Conservation (phyloP, 2,797 vertebrate genomes). For the Menidia menidia region DNA sequence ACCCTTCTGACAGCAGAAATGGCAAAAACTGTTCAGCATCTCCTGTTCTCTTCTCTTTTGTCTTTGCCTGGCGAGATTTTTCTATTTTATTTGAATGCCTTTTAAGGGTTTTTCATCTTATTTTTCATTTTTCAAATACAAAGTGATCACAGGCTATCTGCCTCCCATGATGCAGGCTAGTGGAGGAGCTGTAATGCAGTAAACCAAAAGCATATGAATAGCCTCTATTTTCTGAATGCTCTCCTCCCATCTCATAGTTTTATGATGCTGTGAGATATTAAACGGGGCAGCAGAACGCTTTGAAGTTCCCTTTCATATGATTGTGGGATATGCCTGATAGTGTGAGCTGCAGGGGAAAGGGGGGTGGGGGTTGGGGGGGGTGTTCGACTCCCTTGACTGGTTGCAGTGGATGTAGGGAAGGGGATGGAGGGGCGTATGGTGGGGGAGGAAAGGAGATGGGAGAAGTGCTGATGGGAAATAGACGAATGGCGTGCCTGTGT, state of each 20-base stretch:
- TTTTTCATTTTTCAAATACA: conserved; percentile 30
- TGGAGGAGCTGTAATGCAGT: conserved; percentile 59
- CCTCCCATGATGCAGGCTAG: conserved; percentile 41
- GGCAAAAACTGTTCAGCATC: conserved; percentile 58
- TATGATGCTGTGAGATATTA: conserved; percentile 66
- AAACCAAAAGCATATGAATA: conserved; percentile 43
- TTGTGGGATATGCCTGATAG: conserved; percentile 53
- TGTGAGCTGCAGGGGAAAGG: conserved; percentile 29
- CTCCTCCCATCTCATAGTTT: conserved; percentile 65
- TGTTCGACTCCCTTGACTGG: conserved; percentile 29
- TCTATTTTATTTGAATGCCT: conserved; percentile 22
- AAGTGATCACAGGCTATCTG: conserved; percentile 43
- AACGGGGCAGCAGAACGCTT: conserved; percentile 60
- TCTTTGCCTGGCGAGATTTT: conserved; percentile 43
- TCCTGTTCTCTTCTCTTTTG: conserved; percentile 35
- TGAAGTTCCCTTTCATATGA: conserved; percentile 62
- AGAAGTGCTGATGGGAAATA: conserved; percentile 80
- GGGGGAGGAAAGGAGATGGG: conserved; percentile 51
- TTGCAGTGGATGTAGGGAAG: conserved; percentile 35
- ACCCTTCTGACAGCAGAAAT: conserved; percentile 38
- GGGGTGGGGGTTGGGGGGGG: not conserved
- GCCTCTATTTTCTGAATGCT: conserved; percentile 47
- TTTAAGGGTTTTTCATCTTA: conserved; percentile 24
- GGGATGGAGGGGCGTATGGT: conserved; percentile 40
- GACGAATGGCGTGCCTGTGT: conserved; percentile 79